phyloP scores from a whole-genome alignment of 2,797 vertebrate species.

The Serranus cabrilla region DNA sequence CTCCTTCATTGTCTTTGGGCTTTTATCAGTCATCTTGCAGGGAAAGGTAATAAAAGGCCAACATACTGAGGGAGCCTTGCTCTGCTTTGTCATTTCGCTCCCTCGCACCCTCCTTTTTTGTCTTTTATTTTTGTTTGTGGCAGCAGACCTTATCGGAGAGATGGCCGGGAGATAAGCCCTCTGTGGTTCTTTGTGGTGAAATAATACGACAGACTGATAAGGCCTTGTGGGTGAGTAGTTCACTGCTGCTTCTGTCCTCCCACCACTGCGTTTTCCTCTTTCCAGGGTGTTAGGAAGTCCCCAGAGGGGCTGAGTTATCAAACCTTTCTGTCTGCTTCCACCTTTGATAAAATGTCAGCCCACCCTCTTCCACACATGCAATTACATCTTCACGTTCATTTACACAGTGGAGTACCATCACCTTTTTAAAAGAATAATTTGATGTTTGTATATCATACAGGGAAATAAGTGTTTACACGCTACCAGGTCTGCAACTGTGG shows the following conservation, averaged over 20 bases:
- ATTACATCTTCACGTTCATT: conserved; percentile 14
- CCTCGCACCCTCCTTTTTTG: conserved; percentile 61
- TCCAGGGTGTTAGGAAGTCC: conserved; percentile 55
- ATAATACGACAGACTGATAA: conserved; percentile 78
- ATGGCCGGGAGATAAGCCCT: conserved; percentile 76
- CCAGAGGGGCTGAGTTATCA: conserved; percentile 51
- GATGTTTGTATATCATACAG: background rate
- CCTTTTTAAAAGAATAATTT: conserved; percentile 1
- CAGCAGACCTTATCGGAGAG: conserved; percentile 73
- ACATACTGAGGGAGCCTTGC: conserved; percentile 56
- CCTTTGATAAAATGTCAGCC: conserved; percentile 55
- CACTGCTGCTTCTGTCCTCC: conserved; percentile 51
- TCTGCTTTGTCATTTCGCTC: conserved; percentile 75
- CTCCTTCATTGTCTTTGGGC: conserved; percentile 78
- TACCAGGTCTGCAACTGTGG: background rate
- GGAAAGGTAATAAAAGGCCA: conserved; percentile 83
- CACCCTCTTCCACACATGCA: conserved; percentile 11
- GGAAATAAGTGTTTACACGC: background rate
- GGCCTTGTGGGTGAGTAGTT: conserved; percentile 68
- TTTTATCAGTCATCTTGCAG: conserved; percentile 85
- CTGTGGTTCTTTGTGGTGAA: conserved; percentile 72
- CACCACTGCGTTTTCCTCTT: conserved; percentile 34
- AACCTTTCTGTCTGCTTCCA: conserved; percentile 42
- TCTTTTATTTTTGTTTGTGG: conserved; percentile 80
- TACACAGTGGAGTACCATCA: background rate